Conservation (phyloP, 2,888 invertebrate species). For the Troides aeacus region DNA sequence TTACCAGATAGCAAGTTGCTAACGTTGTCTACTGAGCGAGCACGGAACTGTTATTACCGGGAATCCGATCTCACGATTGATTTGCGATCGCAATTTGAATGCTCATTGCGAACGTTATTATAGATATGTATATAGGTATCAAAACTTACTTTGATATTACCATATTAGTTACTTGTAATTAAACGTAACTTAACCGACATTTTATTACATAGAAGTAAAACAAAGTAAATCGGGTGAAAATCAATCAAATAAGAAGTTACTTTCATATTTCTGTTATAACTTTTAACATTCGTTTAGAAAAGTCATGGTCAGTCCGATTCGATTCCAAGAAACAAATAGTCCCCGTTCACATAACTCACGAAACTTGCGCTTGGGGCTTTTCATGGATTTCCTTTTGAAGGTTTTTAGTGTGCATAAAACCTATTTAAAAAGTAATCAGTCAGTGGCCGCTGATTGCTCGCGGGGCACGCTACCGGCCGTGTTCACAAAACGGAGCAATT, state of each 20-base stretch:
- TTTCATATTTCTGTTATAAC: neutral
- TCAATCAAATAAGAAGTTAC: neutral
- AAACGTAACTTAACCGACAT: no score
- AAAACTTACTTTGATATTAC: constrained; percentile 2
- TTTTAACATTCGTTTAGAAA: neutral
- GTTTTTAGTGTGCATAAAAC: constrained; percentile 78
- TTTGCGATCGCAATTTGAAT: constrained; percentile 29
- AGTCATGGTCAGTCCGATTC: constrained; percentile 46
- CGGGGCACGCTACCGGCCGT: constrained; percentile 74
- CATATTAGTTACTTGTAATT: neutral
- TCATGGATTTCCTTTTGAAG: constrained; percentile 70
- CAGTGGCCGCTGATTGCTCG: constrained; percentile 76
- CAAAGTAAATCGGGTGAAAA: neutral
- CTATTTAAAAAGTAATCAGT: constrained; percentile 81
- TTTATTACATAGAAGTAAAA: no score
- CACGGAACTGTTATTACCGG: constrained; percentile 27
- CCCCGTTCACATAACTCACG: constrained; percentile 54
- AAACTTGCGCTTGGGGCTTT: constrained; percentile 50
- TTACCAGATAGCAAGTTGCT: constrained; percentile 10
- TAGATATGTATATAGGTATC: constrained; percentile 3
- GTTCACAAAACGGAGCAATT: constrained; percentile 81
- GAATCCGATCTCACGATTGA: constrained; percentile 30
- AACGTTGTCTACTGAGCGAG: constrained; percentile 22
- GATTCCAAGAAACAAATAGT: constrained; percentile 57
- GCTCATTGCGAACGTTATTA: constrained; percentile 16